These are phyloP conservation scores for Bubo bubo DNA, from an alignment of 2,113 vertebrate species.

Conservation along the genomic window DNA sequence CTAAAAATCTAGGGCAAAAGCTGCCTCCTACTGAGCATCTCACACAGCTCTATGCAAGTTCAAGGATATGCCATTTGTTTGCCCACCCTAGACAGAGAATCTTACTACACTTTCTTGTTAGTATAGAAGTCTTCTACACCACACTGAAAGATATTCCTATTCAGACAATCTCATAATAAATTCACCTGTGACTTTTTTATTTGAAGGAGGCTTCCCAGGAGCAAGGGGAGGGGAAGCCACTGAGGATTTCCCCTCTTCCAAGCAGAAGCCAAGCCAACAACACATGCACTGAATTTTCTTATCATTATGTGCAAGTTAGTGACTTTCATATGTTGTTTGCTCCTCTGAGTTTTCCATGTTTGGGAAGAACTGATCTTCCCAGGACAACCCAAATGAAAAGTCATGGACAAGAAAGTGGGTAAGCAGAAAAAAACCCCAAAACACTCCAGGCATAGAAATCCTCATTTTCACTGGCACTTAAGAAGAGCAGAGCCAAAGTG, in stretches of 20 bases:
- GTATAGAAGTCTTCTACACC: not conserved
- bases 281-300: not conserved
- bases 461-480: not conserved
- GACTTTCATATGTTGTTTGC: not conserved
- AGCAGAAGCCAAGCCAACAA: not conserved
- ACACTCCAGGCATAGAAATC: not conserved
- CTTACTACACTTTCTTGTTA: not conserved
- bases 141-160: not conserved
- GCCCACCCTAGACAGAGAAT: not conserved
- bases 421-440: not conserved
- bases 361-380: not conserved
- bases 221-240: accelerated
- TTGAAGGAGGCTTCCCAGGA: not conserved
- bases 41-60: not conserved
- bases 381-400: not conserved
- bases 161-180: not conserved
- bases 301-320: not conserved
- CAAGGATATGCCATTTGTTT: not conserved
- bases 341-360: not conserved
- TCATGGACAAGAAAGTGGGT: not conserved
- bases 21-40: not conserved
- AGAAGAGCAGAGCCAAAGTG: not conserved
- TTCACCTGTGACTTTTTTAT: not conserved
- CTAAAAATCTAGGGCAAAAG: not conserved
- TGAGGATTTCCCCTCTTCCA: not conserved